phyloP scores from a whole-genome alignment of 2,888 invertebrate species.

The Epinotia brunnichana region DNA sequence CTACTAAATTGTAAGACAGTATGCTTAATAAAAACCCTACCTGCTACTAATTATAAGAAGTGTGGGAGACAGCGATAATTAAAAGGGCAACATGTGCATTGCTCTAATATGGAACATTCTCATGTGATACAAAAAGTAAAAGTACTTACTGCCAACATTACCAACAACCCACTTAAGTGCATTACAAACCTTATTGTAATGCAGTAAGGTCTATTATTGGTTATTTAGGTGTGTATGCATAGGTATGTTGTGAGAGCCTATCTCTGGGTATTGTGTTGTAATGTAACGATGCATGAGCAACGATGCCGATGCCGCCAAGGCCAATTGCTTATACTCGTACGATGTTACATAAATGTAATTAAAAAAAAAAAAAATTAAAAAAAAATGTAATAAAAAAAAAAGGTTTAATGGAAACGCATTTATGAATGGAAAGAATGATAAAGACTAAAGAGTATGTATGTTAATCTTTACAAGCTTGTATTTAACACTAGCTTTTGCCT shows the following conservation, averaged over 20 bases:
- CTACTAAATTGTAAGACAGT: background rate
- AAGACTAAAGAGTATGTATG: background rate
- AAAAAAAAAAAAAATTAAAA: too few species aligned
- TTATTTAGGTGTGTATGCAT: background rate
- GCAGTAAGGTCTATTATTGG: background rate
- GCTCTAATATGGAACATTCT: background rate
- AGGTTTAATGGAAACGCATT: background rate
- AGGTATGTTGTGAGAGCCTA: background rate
- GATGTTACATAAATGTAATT: slow-evolving; percentile 14
- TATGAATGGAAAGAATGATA: slow-evolving; percentile 7
- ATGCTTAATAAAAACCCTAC: too few species aligned
- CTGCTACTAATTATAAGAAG: too few species aligned
- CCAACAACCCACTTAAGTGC: background rate
- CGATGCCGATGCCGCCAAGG: slow-evolving; percentile 27
- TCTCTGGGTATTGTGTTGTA: slow-evolving; percentile 7
- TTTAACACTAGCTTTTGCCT: too few species aligned
- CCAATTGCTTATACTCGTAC: slow-evolving; percentile 15
- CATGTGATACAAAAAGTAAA: background rate
- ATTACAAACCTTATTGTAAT: background rate
- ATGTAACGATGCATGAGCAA: slow-evolving; percentile 18
- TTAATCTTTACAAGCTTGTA: too few species aligned
- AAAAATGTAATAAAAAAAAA: slow-evolving; percentile 3
- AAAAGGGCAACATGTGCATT: background rate
- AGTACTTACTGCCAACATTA: background rate
- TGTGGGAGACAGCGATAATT: too few species aligned